phyloP scores from a whole-genome alignment of 1,140 invertebrate species.

The Bacillus rossius region DNA sequence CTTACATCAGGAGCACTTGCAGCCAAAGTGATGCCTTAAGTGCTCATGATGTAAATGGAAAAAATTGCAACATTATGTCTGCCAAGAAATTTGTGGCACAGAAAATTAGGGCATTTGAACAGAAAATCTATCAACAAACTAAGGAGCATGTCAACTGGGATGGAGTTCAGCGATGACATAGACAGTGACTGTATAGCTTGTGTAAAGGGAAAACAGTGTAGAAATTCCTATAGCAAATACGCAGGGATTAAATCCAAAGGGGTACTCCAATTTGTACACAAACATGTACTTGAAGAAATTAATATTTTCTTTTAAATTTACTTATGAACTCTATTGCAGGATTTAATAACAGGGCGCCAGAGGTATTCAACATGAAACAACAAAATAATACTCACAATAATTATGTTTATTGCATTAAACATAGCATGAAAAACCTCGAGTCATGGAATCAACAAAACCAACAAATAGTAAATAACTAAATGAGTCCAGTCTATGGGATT shows the following conservation, averaged over 20 bases:
- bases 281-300: too few species aligned
- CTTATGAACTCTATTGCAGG: too few species aligned
- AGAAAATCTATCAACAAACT: not conserved
- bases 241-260: constrained; percentile 12
- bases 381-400: too few species aligned
- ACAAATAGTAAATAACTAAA: too few species aligned
- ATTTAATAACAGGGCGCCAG: too few species aligned
- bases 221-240: constrained; percentile 20
- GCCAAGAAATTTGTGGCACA: constrained; percentile 8
- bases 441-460: too few species aligned
- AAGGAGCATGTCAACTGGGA: constrained; percentile 6
- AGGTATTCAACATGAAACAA: too few species aligned
- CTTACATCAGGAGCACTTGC: too few species aligned
- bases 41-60: not conserved
- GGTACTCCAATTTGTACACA: constrained; percentile 15
- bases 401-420: too few species aligned
- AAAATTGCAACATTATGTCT: not conserved
- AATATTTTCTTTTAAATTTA: too few species aligned
- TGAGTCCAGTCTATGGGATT: too few species aligned
- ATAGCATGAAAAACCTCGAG: too few species aligned
- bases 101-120: constrained; percentile 19
- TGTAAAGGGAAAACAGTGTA: constrained; percentile 27
- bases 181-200: constrained; percentile 27
- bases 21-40: not conserved
- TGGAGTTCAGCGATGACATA: constrained; percentile 1